Evolutionary conservation across 2,113 vertebrate species (phyloP).

Genomic region (Oplegnathus fasciatus): DNA sequence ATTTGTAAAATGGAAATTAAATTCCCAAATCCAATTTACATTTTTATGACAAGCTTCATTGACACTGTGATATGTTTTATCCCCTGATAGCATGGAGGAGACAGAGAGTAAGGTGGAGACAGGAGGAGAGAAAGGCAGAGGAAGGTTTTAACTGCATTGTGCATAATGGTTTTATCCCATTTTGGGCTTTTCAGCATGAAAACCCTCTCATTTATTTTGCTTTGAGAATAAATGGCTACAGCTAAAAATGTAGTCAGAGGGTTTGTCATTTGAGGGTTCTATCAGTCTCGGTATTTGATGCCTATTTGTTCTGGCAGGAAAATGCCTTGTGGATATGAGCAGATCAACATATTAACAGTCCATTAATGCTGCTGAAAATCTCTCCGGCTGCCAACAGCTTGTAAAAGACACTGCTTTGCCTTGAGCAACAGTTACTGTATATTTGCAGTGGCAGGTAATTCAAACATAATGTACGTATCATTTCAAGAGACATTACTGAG

Average conservation of each 20-base stretch:
- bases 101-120: slow-evolving; percentile 15
- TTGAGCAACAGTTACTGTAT: slow-evolving; percentile 71
- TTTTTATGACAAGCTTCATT: slow-evolving; percentile 80
- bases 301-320: slow-evolving; percentile 83
- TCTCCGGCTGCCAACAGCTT: slow-evolving; percentile 78
- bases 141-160: slow-evolving; percentile 20
- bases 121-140: slow-evolving; percentile 4
- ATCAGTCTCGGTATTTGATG: slow-evolving; percentile 80
- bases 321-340: slow-evolving; percentile 82
- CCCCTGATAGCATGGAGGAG: slow-evolving; percentile 51
- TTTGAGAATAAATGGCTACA: slow-evolving; percentile 56
- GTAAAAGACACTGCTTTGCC: slow-evolving; percentile 67
- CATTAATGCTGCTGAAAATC: slow-evolving; percentile 86
- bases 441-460: slow-evolving; percentile 72
- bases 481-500: slow-evolving; percentile 52
- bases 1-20: slow-evolving; percentile 77
- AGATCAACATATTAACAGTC: slow-evolving; percentile 84
- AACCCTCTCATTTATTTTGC: slow-evolving; percentile 53
- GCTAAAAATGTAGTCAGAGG: slow-evolving; percentile 69
- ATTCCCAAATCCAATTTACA: slow-evolving; percentile 81
- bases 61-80: slow-evolving; percentile 79
- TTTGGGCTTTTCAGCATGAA: slow-evolving; percentile 34
- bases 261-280: slow-evolving; percentile 79
- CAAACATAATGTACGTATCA: slow-evolving; percentile 61
- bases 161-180: slow-evolving; percentile 46